phyloP scores from a whole-genome alignment of 2,888 invertebrate genomes.

The Eremobia ochroleuca region DNA sequence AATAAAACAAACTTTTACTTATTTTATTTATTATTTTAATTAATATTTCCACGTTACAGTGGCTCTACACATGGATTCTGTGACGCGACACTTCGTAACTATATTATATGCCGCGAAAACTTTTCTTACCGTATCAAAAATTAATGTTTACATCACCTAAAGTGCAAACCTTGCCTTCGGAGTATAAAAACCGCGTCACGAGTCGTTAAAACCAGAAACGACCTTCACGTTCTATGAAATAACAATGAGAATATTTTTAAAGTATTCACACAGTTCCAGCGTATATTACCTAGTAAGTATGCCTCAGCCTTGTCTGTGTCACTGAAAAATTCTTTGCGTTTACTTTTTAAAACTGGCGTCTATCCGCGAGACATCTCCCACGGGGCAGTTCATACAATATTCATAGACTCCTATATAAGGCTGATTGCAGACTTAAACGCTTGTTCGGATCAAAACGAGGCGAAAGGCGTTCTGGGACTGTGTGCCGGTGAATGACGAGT shows the following conservation, averaged over 20 bases:
- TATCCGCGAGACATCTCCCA: slow-evolving; percentile 82
- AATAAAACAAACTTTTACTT: neutral
- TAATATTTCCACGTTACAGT: neutral
- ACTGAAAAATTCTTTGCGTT: slow-evolving; percentile 80
- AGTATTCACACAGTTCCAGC: slow-evolving; percentile 58
- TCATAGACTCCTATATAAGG: slow-evolving; percentile 80
- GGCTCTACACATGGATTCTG: neutral
- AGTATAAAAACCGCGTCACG: slow-evolving; percentile 31
- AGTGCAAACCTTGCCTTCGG: slow-evolving; percentile 11
- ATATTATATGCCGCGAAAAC: neutral
- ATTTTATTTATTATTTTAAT: too few relatives aligned
- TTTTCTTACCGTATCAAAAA: neutral
- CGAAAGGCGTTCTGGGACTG: slow-evolving; percentile 53
- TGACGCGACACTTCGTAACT: too few relatives aligned
- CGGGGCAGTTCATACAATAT: slow-evolving; percentile 86
- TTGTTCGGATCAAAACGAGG: slow-evolving; percentile 59
- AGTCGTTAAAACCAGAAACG: slow-evolving; percentile 52
- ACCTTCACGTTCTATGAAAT: slow-evolving; percentile 55
- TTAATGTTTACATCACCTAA: slow-evolving; percentile 26
- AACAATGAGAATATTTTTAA: slow-evolving; percentile 62
- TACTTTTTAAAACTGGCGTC: slow-evolving; percentile 84
- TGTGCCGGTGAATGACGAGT: slow-evolving; percentile 40
- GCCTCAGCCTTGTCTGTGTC: slow-evolving; percentile 66
- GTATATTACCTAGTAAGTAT: slow-evolving; percentile 56
- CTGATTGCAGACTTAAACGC: slow-evolving; percentile 72